Evolutionary conservation across 30 jellyfish, hydroid and myxozoan species (phyloP).

Genomic region (Turritopsis dohrnii): DNA sequence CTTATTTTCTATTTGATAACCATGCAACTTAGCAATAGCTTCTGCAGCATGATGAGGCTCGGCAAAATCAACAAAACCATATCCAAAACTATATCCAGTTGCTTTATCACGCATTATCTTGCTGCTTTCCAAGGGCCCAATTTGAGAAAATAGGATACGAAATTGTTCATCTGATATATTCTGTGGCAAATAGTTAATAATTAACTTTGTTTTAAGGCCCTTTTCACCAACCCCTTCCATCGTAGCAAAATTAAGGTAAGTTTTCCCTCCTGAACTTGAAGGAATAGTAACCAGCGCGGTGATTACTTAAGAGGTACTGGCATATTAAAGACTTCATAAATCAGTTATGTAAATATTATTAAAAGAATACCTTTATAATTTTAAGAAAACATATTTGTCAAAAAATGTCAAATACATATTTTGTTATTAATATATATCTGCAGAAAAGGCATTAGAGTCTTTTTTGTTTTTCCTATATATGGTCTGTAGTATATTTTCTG

Average conservation of each 20-base stretch:
- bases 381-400: background rate
- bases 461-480: background rate
- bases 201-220: conserved; percentile 29
- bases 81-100: conserved; percentile 30
- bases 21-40: conserved; percentile 23
- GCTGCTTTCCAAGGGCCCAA: conserved; percentile 22
- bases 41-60: conserved; percentile 26
- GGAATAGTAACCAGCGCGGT: background rate
- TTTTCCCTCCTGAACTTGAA: background rate
- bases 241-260: background rate
- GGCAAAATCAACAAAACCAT: conserved; percentile 31
- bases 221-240: conserved; percentile 34
- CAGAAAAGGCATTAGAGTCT: too few species aligned
- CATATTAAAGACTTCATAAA: background rate
- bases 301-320: background rate
- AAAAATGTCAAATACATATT: too few species aligned
- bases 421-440: too few species aligned
- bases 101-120: conserved; percentile 25
- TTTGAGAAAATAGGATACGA: background rate
- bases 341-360: background rate
- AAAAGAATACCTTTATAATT: too few species aligned
- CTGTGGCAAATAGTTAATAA: conserved; percentile 31
- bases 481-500: background rate
- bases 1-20: conserved; percentile 26
- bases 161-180: conserved; percentile 24